Evolutionary conservation across 1,140 invertebrate species (phyloP), one percentile per base, ranked within the genome.

Genomic region (Phymorhynchus buccinoides): DNA sequence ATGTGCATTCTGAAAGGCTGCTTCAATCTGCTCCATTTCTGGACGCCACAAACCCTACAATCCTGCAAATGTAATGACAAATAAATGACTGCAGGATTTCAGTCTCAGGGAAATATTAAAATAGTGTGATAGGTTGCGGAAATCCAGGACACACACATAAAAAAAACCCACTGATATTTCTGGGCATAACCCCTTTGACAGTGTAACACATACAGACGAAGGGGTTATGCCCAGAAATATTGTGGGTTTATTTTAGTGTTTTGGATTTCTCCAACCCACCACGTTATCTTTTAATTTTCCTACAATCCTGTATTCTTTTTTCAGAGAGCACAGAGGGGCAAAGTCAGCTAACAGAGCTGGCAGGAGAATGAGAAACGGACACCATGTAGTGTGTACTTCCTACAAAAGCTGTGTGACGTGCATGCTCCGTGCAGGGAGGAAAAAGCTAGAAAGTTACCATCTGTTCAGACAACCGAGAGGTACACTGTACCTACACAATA

Each of bases 401-500:
- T 0, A 27, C 6, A 1, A 62, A 4, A 62, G 56, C 56, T 62
- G 56, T 62, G n/a, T n/a, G n/a, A 62, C 56, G 22, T 52, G 48
- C n/a, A n/a, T 52, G 48, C 48, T 27, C 56, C 6, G 56, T 62
- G 56, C 56, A 62, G 56, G n/a, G 56, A 27, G 56, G 22, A 62
- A 62, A 62, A 62, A 27, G 18, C n/a, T 62, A 62, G 22, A 62
- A 4, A 27, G 56, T 62, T 62, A n/a, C n/a, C n/a, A n/a, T n/a
- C n/a, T n/a, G n/a, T n/a, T n/a, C n/a, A n/a, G 56, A 62, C 22
- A 12, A 52, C 12, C 1, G 68, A 71, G 37, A 75, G 73, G 73
- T 75, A 75, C 73, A 75, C 73, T 75, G 73, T 75, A 75, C 73
- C 73, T 75, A 75, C 73, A 75, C 22, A 37, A 75, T 75, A 75